phyloP scores from a whole-genome alignment of 2,888 invertebrate species.

The Nemapogon koenigi region DNA sequence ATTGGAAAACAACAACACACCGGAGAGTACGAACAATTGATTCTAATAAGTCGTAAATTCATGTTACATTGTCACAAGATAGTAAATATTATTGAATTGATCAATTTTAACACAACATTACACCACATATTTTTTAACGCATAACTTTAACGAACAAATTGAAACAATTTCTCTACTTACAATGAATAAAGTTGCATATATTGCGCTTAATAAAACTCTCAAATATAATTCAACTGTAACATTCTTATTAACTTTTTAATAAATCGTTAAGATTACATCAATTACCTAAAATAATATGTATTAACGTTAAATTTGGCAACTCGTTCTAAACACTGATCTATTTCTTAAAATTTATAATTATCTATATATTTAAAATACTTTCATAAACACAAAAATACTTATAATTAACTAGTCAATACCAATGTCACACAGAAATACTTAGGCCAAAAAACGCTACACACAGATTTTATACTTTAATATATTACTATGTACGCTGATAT shows the following conservation, averaged over 20 bases:
- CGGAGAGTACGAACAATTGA: no score
- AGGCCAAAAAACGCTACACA: slow-evolving; percentile 59
- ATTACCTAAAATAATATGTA: slow-evolving; percentile 68
- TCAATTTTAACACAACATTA: slow-evolving; percentile 41
- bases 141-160: slow-evolving; percentile 64
- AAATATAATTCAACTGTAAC: slow-evolving; percentile 65
- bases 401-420: slow-evolving; percentile 61
- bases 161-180: slow-evolving; percentile 62
- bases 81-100: slow-evolving; percentile 11
- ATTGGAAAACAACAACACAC: slow-evolving; percentile 3
- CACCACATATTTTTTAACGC: slow-evolving; percentile 39
- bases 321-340: slow-evolving; percentile 64
- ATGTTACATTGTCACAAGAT: no score
- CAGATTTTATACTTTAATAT: no score
- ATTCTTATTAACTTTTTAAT: slow-evolving; percentile 61
- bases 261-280: slow-evolving; percentile 59
- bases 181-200: slow-evolving; percentile 62
- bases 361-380: slow-evolving; percentile 65
- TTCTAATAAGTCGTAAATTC: no score
- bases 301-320: slow-evolving; percentile 74
- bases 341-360: slow-evolving; percentile 38
- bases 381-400: slow-evolving; percentile 63
- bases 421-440: slow-evolving; percentile 53
- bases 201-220: slow-evolving; percentile 64
- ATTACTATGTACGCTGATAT: no score